Evolutionary conservation across 2,113 vertebrate species (phyloP).

Genomic region (Galbula dea): DNA sequence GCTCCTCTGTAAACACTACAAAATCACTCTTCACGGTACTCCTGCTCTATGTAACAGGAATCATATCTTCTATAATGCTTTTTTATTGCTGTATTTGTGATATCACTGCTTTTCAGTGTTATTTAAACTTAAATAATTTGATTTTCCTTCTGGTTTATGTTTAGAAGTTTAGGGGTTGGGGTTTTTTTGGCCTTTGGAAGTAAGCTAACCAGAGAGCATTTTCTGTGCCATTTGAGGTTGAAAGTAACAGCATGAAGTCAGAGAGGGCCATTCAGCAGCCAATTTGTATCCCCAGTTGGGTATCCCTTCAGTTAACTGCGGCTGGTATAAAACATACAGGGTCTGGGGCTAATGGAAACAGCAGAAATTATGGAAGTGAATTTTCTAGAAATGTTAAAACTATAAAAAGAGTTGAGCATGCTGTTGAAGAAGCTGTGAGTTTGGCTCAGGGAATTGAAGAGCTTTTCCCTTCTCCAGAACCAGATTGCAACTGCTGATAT

Average conservation of each 20-base stretch:
- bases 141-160: not conserved
- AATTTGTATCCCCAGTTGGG: constrained; percentile 26
- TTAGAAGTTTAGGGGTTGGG: not conserved
- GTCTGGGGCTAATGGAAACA: not conserved
- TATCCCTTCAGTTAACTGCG: not conserved
- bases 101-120: not conserved
- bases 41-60: not conserved
- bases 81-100: not conserved
- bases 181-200: not conserved
- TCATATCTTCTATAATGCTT: not conserved
- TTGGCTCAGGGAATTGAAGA: not conserved
- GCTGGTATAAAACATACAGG: not conserved
- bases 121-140: not conserved
- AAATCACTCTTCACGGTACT: not conserved
- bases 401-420: not conserved
- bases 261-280: not conserved
- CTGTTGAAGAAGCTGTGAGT: not conserved
- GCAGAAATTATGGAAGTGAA: not conserved
- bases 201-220: not conserved
- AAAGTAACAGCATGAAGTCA: constrained; percentile 12
- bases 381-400: not conserved
- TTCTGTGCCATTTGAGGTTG: constrained; percentile 10
- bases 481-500: not conserved
- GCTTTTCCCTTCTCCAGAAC: not conserved
- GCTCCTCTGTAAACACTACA: not conserved